phyloP scores from a whole-genome alignment of 2,888 invertebrate species.

The Portevinia maculata region DNA sequence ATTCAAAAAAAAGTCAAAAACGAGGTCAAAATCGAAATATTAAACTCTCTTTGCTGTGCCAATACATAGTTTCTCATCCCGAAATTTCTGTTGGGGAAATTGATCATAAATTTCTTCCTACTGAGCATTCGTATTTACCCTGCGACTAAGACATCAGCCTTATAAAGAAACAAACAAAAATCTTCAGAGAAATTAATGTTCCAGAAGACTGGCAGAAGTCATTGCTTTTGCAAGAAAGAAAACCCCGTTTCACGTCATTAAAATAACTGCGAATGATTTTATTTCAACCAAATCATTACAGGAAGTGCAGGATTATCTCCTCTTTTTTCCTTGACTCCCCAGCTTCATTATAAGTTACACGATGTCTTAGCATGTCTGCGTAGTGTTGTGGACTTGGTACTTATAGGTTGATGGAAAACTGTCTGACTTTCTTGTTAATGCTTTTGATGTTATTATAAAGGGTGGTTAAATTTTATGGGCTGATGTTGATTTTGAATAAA shows the following conservation, averaged over 20 bases:
- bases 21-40: constrained; percentile 13
- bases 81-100: not conserved
- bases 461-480: too few species aligned
- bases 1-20: constrained; percentile 12
- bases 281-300: constrained; percentile 19
- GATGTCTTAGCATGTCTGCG: too few species aligned
- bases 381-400: too few species aligned
- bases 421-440: too few species aligned
- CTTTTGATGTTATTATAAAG: too few species aligned
- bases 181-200: constrained; percentile 19
- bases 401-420: too few species aligned
- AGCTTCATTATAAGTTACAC: too few species aligned
- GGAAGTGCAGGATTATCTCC: too few species aligned
- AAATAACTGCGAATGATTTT: constrained; percentile 33
- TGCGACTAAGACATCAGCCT: constrained; percentile 43
- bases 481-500: too few species aligned
- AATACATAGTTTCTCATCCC: not conserved
- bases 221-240: constrained; percentile 20
- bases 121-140: constrained; percentile 23
- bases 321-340: too few species aligned
- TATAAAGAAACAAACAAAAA: constrained; percentile 35
- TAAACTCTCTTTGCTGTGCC: constrained; percentile 9
- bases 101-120: constrained; percentile 14
- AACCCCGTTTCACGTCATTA: constrained; percentile 22
- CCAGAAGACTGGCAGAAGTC: constrained; percentile 28